Base-by-base conservation (phyloP, 1,140 invertebrate species). In the Eurosta solidaginis region DNA sequence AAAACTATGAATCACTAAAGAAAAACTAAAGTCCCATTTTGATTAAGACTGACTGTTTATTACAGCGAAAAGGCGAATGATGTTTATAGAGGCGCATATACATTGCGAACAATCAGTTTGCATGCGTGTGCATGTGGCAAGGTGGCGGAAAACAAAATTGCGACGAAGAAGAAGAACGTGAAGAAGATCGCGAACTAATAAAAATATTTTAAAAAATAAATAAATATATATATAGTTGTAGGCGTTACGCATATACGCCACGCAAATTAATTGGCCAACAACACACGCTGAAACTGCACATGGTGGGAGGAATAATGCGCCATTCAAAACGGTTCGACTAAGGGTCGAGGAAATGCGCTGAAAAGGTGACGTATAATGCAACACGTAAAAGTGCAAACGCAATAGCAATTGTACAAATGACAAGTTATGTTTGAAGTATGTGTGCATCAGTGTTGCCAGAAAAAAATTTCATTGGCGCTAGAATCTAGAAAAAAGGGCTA, bases 211-310 rank as follows among this genome's bases (percentile, higher is more conserved):
- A 68, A 68, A 42, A 40, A 36, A 40, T 40, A 68, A 36, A 25
- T 25, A 54, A 54, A 54, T 25, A 54, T 25, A 54, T 40, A 20
- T 22, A n/a, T 68, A 40, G 33, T 68, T 40, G 59, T 68, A 68
- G 59, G 59, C 59, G 59, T 68, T 68, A 68, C 59, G 59, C 59
- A 68, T 68, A 68, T 33, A 20, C 10, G 33, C 33, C 59, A 42
- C 59, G 59, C 59, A 68, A 68, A 68, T 40, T 68, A 68, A 68
- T 68, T 68, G 59, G 59, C 33, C n/a, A 14, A 29, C 59, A 42
- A 20, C 59, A 68, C 9, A 40, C 40, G 59, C 29, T 29, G n/a
- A n/a, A 12, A 33, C 10, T 68, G n/a, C 33, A 12, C 7, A 47
- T 17, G 45, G n/a, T 12, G 45, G 14, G n/a, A 17, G 54, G 14